A percentile compares a stretch with the other conserved stretches of the same genome.
Evolutionary conservation across 2,797 vertebrate species (phyloP).

Genomic region (Apogon talboti): DNA sequence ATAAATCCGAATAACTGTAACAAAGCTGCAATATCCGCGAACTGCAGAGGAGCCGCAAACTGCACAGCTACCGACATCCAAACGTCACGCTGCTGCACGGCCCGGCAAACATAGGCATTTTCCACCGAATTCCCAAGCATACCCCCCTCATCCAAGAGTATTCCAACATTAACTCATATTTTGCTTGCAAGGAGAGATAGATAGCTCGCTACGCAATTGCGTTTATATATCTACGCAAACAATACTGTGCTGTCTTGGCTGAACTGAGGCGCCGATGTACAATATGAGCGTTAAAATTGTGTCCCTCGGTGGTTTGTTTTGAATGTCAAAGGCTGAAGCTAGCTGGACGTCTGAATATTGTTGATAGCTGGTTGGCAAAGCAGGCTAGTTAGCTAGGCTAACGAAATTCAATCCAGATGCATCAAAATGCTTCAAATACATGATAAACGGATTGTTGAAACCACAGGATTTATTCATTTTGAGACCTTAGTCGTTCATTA

Average conservation of each 20-base stretch:
- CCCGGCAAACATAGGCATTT: slow-evolving; percentile 72
- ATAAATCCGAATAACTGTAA: slow-evolving; percentile 89
- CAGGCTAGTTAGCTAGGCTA: slow-evolving; percentile 81
- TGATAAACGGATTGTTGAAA: slow-evolving; percentile 25
- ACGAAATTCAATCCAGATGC: slow-evolving; percentile 70
- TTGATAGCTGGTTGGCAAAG: slow-evolving; percentile 82
- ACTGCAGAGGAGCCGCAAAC: slow-evolving; percentile 60
- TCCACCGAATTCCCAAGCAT: slow-evolving; percentile 88
- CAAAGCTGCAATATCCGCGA: slow-evolving; percentile 82
- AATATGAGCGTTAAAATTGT: slow-evolving; percentile 42
- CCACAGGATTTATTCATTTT: slow-evolving; percentile 3
- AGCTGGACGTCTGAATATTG: slow-evolving; percentile 80
- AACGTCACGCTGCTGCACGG: slow-evolving; percentile 64
- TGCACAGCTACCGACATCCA: slow-evolving; percentile 57
- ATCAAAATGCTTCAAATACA: slow-evolving; percentile 46
- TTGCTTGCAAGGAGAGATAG: slow-evolving; percentile 76
- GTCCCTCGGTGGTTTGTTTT: slow-evolving; percentile 77
- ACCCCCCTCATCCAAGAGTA: slow-evolving; percentile 87
- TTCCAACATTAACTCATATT: slow-evolving; percentile 90
- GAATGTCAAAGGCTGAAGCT: slow-evolving; percentile 84
- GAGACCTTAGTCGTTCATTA: neutral
- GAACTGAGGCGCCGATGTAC: slow-evolving; percentile 24
- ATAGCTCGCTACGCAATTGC: slow-evolving; percentile 79
- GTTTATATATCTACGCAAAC: slow-evolving; percentile 44
- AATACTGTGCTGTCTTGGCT: slow-evolving; percentile 2